A percentile compares a stretch with the other conserved stretches of the same genome.
These are phyloP conservation scores for Crotalus tigris DNA, from an alignment of 2,113 vertebrate species.

Conservation along the genomic window DNA sequence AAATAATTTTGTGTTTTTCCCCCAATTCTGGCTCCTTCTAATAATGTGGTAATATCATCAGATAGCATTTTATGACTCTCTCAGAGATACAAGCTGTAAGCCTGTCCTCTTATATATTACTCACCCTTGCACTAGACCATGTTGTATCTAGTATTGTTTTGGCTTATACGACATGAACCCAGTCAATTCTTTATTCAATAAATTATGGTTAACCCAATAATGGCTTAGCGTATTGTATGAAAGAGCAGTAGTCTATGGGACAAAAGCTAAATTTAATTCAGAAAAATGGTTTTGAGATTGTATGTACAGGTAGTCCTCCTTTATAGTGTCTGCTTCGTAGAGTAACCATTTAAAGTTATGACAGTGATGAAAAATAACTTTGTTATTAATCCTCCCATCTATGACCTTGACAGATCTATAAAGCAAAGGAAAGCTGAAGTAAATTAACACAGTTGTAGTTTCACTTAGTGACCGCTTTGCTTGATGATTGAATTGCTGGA, in stretches of 20 bases:
- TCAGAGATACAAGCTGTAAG: neutral
- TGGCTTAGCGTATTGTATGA: neutral
- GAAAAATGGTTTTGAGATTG: neutral
- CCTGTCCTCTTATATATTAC: neutral
- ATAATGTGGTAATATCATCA: neutral
- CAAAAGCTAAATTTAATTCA: neutral
- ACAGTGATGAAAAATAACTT: neutral
- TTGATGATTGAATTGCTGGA: neutral
- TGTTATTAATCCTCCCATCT: neutral
- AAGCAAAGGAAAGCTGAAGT: neutral
- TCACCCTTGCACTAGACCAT: neutral
- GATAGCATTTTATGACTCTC: neutral
- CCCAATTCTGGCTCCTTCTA: neutral
- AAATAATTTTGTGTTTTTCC: neutral
- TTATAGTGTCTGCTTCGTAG: neutral
- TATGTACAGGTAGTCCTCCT: neutral
- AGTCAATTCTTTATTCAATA: neutral
- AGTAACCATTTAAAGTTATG: neutral
- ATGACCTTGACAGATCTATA: neutral
- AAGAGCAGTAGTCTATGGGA: neutral
- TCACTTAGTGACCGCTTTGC: neutral
- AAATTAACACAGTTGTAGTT: neutral
- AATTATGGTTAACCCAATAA: neutral
- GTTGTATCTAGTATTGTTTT: neutral
- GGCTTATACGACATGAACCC: neutral